Base-by-base conservation (phyloP, 2,797 vertebrate species). In the Gymnothorax javanicus region DNA sequence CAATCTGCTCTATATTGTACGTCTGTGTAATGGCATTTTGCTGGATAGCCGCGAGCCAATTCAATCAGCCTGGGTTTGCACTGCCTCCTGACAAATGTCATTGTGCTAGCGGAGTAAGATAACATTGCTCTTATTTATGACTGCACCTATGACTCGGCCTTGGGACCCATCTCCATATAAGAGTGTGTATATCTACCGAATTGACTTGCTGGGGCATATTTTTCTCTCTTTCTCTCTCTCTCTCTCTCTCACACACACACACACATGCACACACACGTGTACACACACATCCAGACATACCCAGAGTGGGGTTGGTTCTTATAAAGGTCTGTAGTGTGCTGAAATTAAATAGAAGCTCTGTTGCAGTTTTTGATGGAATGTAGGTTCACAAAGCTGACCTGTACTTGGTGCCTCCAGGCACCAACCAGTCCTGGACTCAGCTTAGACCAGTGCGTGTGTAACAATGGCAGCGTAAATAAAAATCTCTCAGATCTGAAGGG, bases 11-110 rank as follows among this genome's bases (percentile, higher is more conserved):
- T 2, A 7, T 50, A 17, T 77, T 50, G 73, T 52, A 77, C 75
- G 54, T 79, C 75, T 79, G 75, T 79, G 15, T 23, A 79, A 79
- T 79, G 50, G 43, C 75, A 79, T 54, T 79, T 54, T 79, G n/a
- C 75, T 54, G 17, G 75, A 54, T n/a, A 23, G 75, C 75, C 54
- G 43, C 75, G n/a, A 50, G 75, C 75, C 5, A 54, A 54, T 79
- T 54, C 75, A 79, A 79, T 79, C 75, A 79, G 15, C 75, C 50
- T 23, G 75, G 17, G 4, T 79, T 54, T 54, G 15, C 50, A 52
- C 15, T 12, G 15, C 50, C 17, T 52, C 75, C 2, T 79, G 75
- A 54, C 75, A 79, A 79, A 79, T 79, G 75, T 79, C 75, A 79
- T 1, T n/a, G 33, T 77, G 75, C 50, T 54, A 50, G 7, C 23